These are phyloP conservation scores for Lutraria rhynchaena DNA, from an alignment of 1,140 invertebrate genomes.

Conservation along the genomic window DNA sequence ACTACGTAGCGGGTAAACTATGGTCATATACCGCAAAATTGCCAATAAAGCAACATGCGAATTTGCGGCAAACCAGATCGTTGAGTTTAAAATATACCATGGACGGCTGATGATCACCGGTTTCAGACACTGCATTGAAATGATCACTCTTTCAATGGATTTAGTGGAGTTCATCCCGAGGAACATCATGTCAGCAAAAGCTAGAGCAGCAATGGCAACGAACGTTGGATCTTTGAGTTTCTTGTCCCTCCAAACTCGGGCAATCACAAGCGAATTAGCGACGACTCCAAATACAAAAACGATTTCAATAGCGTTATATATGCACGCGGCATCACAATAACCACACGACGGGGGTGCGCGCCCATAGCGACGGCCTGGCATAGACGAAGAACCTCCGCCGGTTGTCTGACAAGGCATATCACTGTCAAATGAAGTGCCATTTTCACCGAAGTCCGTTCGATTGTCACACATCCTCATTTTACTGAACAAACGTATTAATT, in stretches of 20 bases:
- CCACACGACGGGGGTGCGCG: constrained; percentile 8
- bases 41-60: constrained; percentile 47
- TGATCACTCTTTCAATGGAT: constrained; percentile 34
- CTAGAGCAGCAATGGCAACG: constrained; percentile 36
- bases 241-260: constrained; percentile 15
- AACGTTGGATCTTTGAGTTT: constrained; percentile 49
- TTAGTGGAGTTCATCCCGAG: neutral
- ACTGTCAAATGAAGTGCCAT: no score
- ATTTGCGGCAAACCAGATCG: constrained; percentile 50
- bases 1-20: constrained; percentile 21
- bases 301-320: constrained; percentile 41
- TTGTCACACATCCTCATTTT: no score
- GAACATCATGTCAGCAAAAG: constrained; percentile 41
- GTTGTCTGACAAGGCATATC: no score
- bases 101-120: neutral
- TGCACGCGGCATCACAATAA: constrained; percentile 24
- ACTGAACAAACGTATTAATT: no score
- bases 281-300: constrained; percentile 33
- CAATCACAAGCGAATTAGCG: constrained; percentile 43
- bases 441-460: no score
- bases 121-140: neutral
- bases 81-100: constrained; percentile 33
- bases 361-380: no score
- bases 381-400: no score
- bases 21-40: constrained; percentile 39